Base-by-base conservation (phyloP, 2,797 vertebrate genomes). In the Varecia variegata region DNA sequence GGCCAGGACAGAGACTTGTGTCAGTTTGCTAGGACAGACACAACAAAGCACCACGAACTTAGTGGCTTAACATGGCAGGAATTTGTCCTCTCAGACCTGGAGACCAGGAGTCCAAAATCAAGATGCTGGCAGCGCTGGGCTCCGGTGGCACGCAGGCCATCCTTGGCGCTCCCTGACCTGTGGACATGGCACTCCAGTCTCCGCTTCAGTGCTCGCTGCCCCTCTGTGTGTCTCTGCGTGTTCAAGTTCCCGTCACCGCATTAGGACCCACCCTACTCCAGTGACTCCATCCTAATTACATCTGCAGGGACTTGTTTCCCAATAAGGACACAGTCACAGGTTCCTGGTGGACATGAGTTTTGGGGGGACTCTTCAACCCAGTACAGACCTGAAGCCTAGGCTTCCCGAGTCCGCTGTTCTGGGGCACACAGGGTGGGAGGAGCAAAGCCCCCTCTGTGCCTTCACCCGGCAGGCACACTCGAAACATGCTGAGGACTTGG, bases 1-100 rank as follows among this genome's bases (percentile, higher is more conserved):
- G 3, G 21, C 32, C 4, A n/a, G 13, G 6, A 12, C 7, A 11
- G 35, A 18, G 14, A 15, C 27, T 32, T 32, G 1, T 5, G 4
- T 60, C 52, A 21, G 6, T n/a, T 47, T 50, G 15, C 12, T 2
- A 21, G 62, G 58, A 7, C 73, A 47, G 73, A 45, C 17, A 23
- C 58, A 17, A 67, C 14, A 27, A 45, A 35, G 50, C 10, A 12
- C n/a, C 40, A 27, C 6, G 7, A 32, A 20, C 62, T n/a, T 9
- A 17, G 32, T 65, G 60, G 62, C 62, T n/a, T 18, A 65, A n/a
- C n/a, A 65, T 3, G 9, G 8, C 32, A 65, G 62, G 62, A n/a
- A 65, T 65, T 20, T n/a, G 17, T 65, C 32, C 62, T 65, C 17
- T 65, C 30, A n/a, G 62, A 58, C 56, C 56, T 58, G 56, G 56